Evolutionary conservation across 2,888 invertebrate genomes (phyloP).

Genomic region (Vesta saturnalis): DNA sequence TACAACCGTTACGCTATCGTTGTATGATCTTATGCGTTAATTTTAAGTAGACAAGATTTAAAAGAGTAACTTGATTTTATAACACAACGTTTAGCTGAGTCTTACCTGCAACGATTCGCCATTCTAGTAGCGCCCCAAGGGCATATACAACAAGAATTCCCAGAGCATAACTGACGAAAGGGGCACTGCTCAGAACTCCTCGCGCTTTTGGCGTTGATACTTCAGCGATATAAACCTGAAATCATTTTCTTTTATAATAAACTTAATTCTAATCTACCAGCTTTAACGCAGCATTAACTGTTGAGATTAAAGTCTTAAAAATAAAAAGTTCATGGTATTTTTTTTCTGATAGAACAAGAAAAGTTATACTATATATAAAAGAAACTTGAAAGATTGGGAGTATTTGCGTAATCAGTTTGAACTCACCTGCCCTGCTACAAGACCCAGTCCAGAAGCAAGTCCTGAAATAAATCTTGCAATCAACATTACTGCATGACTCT

Average conservation of each 20-base stretch:
- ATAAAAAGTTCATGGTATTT: too few species aligned
- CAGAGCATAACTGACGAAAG: constrained; percentile 77
- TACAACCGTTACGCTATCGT: too few species aligned
- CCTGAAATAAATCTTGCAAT: constrained; percentile 76
- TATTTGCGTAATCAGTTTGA: neutral
- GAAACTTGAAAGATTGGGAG: neutral
- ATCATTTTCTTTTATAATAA: constrained; percentile 17
- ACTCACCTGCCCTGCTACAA: constrained; percentile 78
- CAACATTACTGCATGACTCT: constrained; percentile 68
- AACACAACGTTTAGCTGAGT: too few species aligned
- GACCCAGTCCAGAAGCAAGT: constrained; percentile 76
- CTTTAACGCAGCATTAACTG: too few species aligned
- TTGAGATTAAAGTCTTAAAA: too few species aligned
- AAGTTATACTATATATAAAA: too few species aligned
- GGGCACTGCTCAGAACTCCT: constrained; percentile 75
- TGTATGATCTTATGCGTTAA: too few species aligned
- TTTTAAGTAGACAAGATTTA: too few species aligned
- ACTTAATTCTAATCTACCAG: too few species aligned
- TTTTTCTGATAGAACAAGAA: too few species aligned
- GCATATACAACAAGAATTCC: constrained; percentile 80
- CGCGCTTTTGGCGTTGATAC: constrained; percentile 77
- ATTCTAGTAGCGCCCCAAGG: constrained; percentile 73
- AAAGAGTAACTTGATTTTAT: too few species aligned
- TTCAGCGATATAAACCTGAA: constrained; percentile 79
- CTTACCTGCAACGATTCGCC: constrained; percentile 74